Conservation (phyloP, 2,888 invertebrate genomes). For the Dichetophora obliterata region DNA sequence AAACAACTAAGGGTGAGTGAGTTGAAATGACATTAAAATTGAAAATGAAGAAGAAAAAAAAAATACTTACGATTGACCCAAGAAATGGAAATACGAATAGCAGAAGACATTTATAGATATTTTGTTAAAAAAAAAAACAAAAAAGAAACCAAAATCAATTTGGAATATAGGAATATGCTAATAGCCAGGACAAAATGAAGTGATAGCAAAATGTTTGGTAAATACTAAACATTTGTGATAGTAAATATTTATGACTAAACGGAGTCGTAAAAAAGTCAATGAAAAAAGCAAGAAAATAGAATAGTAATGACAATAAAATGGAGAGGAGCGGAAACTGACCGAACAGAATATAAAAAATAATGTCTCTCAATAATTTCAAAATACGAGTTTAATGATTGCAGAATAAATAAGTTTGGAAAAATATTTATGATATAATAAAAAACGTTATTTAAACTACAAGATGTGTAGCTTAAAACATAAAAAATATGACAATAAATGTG, state of each 20-base stretch:
- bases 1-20: neutral
- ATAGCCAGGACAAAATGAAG: neutral
- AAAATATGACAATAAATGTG: neutral
- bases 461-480: no score
- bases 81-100: neutral
- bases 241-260: neutral
- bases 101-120: neutral
- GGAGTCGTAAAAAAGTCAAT: neutral
- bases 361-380: no score
- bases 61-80: neutral
- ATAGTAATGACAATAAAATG: neutral
- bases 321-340: neutral
- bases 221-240: neutral
- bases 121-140: neutral
- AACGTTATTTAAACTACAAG: no score
- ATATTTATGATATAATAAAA: no score
- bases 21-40: neutral
- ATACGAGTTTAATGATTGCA: no score
- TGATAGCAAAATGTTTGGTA: neutral
- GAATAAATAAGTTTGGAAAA: no score
- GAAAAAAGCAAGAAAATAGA: neutral
- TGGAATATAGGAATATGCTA: neutral
- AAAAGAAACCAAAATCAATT: slow-evolving; percentile 3
- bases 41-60: neutral
- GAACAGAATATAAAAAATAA: no score